A percentile compares a stretch with the other conserved stretches of the same genome.
Conservation (phyloP, 2,113 vertebrate species). For the Strigops habroptila region DNA sequence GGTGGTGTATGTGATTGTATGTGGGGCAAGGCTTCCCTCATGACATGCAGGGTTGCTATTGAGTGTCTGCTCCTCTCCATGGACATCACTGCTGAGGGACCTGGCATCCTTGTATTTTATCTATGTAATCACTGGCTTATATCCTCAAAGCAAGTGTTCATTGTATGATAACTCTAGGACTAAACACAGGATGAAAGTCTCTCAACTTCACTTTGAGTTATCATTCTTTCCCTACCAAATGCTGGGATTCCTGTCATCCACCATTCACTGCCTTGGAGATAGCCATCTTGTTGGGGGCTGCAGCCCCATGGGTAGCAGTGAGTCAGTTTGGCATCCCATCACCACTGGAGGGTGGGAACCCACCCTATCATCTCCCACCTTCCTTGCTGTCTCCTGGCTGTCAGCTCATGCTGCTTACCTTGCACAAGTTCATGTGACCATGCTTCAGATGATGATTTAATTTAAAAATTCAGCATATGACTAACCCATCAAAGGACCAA, state of each 20-base stretch:
- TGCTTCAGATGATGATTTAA: neutral
- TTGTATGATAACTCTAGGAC: neutral
- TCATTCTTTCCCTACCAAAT: fast-evolving
- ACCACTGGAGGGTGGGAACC: neutral
- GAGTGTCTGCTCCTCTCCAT: neutral
- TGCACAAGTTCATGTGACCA: fast-evolving
- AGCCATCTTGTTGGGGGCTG: neutral
- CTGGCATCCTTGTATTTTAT: neutral
- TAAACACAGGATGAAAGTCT: neutral
- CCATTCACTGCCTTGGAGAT: neutral
- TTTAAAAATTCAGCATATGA: neutral
- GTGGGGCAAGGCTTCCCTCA: neutral
- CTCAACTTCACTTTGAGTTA: neutral
- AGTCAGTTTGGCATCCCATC: neutral
- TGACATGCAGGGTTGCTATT: fast-evolving
- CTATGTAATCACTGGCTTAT: neutral
- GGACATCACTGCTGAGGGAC: neutral
- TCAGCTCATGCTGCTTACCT: neutral
- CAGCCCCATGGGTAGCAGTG: neutral
- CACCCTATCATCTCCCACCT: neutral
- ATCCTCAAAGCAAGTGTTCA: neutral
- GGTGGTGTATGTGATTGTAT: no score
- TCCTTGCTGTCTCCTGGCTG: neutral
- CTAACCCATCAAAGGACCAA: neutral
- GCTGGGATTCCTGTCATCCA: neutral